Percentiles rank a stretch among this genome's conserved stretches.
Evolutionary conservation across 2,888 invertebrate genomes (phyloP).

Genomic region (Spatulosminthurus flaviceps): DNA sequence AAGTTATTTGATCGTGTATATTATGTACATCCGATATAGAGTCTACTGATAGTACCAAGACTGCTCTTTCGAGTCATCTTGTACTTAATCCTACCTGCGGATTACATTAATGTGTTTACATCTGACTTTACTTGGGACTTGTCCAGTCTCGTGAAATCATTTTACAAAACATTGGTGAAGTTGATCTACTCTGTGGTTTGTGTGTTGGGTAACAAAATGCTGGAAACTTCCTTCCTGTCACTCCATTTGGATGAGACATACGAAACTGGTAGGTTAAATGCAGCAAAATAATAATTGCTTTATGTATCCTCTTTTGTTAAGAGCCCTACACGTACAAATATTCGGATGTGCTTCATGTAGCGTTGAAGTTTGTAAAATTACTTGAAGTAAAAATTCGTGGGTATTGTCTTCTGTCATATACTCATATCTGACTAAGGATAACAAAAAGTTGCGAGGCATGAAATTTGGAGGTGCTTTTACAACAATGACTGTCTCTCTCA

Average conservation of each 20-base stretch:
- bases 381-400: too few relatives aligned
- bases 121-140: not conserved
- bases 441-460: slow-evolving; percentile 6
- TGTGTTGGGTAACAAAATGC: slow-evolving; percentile 20
- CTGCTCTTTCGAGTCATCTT: not conserved
- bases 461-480: too few relatives aligned
- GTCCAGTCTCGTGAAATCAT: not conserved
- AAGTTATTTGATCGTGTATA: not conserved
- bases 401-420: too few relatives aligned
- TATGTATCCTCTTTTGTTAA: too few relatives aligned
- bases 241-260: slow-evolving; percentile 29
- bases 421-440: too few relatives aligned
- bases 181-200: not conserved
- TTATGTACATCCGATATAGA: not conserved
- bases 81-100: slow-evolving; percentile 4
- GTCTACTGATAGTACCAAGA: not conserved
- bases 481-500: too few relatives aligned
- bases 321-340: not conserved
- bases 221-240: slow-evolving; percentile 33
- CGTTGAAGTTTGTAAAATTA: not conserved
- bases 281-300: too few relatives aligned
- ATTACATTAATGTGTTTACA: not conserved
- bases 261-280: slow-evolving; percentile 34
- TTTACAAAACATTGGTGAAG: not conserved
- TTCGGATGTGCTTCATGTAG: not conserved